These are phyloP conservation scores for Ophion ventricosus DNA, from an alignment of 2,888 invertebrate genomes.

Conservation along the genomic window DNA sequence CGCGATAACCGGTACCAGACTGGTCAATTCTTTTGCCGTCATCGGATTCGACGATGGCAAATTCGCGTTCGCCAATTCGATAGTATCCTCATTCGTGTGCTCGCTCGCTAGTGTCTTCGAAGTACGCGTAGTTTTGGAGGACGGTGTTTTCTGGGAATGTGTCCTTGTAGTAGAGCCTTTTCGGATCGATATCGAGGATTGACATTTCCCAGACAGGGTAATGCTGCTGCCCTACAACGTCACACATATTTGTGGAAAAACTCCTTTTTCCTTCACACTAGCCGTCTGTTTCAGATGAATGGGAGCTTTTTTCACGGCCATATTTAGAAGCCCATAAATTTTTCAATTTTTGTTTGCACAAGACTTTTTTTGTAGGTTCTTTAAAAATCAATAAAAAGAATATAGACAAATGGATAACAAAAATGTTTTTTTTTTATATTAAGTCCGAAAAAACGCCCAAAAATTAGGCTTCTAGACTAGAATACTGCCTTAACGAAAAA, in stretches of 20 bases:
- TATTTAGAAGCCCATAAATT: no score
- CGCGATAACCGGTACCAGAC: slow-evolving; percentile 76
- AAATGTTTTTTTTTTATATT: no score
- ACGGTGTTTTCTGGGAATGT: slow-evolving; percentile 12
- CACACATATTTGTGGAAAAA: neutral
- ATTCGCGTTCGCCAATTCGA: slow-evolving; percentile 62
- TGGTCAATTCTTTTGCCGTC: slow-evolving; percentile 74
- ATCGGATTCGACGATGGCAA: slow-evolving; percentile 45
- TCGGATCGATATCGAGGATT: slow-evolving; percentile 5
- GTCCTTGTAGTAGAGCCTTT: neutral
- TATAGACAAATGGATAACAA: no score
- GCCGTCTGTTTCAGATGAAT: no score
- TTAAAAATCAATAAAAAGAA: no score
- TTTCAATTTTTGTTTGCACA: no score
- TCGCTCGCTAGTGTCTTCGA: slow-evolving; percentile 43
- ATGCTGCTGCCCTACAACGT: slow-evolving; percentile 60
- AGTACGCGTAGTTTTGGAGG: slow-evolving; percentile 20
- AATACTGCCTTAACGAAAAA: no score
- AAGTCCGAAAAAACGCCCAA: no score
- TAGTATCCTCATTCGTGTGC: slow-evolving; percentile 41
- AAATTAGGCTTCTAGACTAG: no score
- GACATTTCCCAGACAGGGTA: slow-evolving; percentile 29
- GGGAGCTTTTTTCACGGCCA: no score
- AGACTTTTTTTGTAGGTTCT: no score
- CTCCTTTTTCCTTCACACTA: no score